phyloP scores from a whole-genome alignment of 2,113 vertebrate species.

The Dipodomys ordii region DNA sequence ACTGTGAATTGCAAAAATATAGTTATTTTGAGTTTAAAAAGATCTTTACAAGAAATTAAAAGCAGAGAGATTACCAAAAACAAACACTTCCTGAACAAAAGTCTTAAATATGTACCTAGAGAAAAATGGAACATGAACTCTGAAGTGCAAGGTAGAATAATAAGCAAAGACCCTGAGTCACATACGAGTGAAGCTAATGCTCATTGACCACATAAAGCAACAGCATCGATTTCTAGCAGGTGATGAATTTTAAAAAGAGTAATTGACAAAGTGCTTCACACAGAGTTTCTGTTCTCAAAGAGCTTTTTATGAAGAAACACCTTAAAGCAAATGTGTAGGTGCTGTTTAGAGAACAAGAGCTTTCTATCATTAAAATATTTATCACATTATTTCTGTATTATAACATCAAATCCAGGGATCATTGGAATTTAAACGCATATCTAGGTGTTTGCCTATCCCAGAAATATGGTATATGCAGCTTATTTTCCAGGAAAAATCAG shows the following conservation, averaged over 20 bases:
- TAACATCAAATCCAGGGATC: background rate
- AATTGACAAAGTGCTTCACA: background rate
- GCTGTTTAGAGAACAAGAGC: background rate
- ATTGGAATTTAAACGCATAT: background rate
- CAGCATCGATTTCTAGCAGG: too few relatives aligned
- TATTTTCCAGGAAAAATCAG: background rate
- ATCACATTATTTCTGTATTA: background rate
- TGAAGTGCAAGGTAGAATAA: too few relatives aligned
- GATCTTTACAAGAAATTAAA: too few relatives aligned
- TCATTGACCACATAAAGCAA: background rate
- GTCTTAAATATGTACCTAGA: background rate
- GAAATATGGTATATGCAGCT: background rate
- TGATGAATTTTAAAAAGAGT: too few relatives aligned
- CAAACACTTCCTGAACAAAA: background rate
- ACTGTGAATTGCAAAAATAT: background rate
- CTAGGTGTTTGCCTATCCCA: background rate
- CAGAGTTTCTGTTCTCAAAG: background rate
- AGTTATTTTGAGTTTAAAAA: too few relatives aligned
- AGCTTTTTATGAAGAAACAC: background rate
- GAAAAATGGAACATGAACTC: background rate
- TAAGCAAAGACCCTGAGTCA: background rate
- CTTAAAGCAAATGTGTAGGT: too few relatives aligned
- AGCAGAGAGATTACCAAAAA: too few relatives aligned
- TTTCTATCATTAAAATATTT: too few relatives aligned
- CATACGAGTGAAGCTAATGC: background rate